Percentiles rank a stretch among this genome's conserved stretches.
Conservation (phyloP, 1,140 invertebrate genomes). For the Pygmarrhopalites habei region DNA sequence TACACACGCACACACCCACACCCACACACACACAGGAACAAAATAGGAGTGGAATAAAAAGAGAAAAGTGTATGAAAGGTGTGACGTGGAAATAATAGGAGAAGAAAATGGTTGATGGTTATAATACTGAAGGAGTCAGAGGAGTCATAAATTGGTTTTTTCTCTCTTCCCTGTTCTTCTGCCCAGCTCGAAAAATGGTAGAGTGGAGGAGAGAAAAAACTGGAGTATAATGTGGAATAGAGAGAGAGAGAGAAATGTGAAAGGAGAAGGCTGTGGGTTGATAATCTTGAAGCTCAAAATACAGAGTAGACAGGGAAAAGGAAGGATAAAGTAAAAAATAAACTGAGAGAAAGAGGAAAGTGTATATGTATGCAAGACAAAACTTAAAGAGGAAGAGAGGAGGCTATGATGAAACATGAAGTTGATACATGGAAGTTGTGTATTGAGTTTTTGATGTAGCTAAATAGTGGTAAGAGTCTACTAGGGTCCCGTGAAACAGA, state of each 20-base stretch:
- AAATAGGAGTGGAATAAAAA: no score
- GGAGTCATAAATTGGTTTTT: constrained; percentile 22
- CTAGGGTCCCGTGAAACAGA: constrained; percentile 28
- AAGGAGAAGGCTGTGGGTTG: no score
- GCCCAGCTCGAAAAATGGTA: background rate
- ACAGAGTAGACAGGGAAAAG: no score
- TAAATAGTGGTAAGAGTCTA: constrained; percentile 32
- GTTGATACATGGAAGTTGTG: constrained; percentile 23
- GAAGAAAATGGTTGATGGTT: constrained; percentile 8
- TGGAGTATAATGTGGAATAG: no score
- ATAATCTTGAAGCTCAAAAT: no score
- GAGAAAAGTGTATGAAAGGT: constrained; percentile 16
- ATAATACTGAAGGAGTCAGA: constrained; percentile 6
- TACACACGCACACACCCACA: no score
- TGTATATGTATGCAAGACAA: background rate
- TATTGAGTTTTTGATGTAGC: constrained; percentile 33
- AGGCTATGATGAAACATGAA: constrained; percentile 7
- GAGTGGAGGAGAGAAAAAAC: no score
- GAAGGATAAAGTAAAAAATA: no score
- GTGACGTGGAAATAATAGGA: constrained; percentile 30
- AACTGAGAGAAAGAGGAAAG: background rate
- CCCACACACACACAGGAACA: no score
- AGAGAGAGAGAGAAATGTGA: no score
- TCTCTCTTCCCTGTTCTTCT: background rate
- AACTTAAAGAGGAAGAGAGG: background rate